Conservation (phyloP, 2,888 invertebrate species). For the Hybos culiciformis region DNA sequence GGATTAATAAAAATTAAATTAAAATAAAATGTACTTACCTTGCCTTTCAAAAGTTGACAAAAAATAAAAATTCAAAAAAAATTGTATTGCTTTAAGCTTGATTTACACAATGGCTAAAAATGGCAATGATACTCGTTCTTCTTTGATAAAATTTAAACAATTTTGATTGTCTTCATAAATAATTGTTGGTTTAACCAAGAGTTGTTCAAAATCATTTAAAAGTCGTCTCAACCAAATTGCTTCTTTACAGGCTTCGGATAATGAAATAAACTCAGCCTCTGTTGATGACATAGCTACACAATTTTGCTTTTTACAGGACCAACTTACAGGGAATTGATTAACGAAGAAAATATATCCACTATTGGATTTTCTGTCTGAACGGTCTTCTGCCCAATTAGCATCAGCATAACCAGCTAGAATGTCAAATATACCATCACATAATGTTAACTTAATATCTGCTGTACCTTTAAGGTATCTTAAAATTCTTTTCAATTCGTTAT, state of each 20-base stretch:
- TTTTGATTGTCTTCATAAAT: conserved; percentile 21
- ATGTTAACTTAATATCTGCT: neutral
- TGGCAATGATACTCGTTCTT: conserved; percentile 15
- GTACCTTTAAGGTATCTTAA: conserved; percentile 15
- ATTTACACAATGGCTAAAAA: no score
- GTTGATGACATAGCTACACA: conserved; percentile 17
- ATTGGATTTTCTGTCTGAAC: conserved; percentile 20
- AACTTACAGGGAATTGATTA: conserved; percentile 17
- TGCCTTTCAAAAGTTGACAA: no score
- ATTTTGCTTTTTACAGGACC: conserved; percentile 21
- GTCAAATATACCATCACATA: neutral
- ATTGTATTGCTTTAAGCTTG: no score
- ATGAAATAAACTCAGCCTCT: conserved; percentile 16
- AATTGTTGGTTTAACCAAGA: no score
- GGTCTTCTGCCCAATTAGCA: conserved; percentile 23
- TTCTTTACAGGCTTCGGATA: conserved; percentile 18
- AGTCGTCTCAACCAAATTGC: conserved; percentile 15
- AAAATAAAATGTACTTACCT: no score
- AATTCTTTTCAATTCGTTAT: conserved; percentile 19
- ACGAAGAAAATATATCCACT: conserved; percentile 19
- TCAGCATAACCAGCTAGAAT: conserved; percentile 16
- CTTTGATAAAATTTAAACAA: conserved; percentile 16
- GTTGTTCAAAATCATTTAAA: conserved; percentile 14
- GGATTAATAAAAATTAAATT: no score
- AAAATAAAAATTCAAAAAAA: no score